phyloP scores from a whole-genome alignment of 1,140 invertebrate species.

The Pseudomyrmex flavicornis region DNA sequence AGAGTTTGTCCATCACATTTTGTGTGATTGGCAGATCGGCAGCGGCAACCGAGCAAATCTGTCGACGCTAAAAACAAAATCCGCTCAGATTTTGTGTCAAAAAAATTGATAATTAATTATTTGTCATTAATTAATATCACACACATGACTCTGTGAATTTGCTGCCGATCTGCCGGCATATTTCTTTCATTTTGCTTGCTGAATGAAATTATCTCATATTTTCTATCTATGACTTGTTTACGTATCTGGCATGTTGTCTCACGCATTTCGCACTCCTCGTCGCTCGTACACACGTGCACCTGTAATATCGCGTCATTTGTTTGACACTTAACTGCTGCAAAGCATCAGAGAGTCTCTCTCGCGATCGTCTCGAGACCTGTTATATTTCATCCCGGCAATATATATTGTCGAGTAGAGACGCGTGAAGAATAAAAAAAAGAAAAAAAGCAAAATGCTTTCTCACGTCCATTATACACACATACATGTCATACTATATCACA shows the following conservation, averaged over 20 bases:
- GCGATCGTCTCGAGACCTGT: no score
- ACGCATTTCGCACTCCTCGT: not conserved
- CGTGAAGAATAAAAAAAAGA: no score
- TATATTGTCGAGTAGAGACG: not conserved
- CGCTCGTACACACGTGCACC: no score
- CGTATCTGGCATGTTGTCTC: not conserved
- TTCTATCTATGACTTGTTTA: not conserved
- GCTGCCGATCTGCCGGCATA: not conserved
- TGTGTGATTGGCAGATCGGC: no score
- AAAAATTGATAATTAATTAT: no score
- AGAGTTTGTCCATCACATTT: no score
- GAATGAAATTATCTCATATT: not conserved
- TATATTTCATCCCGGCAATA: no score
- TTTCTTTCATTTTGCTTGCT: not conserved
- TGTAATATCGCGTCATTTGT: not conserved
- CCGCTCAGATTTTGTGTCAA: no score
- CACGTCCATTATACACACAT: not conserved
- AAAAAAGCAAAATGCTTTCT: not conserved
- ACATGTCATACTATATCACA: not conserved
- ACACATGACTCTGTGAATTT: no score
- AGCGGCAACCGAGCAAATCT: no score
- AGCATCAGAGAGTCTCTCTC: not conserved
- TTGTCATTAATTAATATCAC: no score
- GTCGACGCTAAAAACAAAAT: no score
- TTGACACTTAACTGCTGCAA: conserved; percentile 64